Evolutionary conservation across 2,888 invertebrate genomes (phyloP).

Genomic region (Malacosoma neustria): DNA sequence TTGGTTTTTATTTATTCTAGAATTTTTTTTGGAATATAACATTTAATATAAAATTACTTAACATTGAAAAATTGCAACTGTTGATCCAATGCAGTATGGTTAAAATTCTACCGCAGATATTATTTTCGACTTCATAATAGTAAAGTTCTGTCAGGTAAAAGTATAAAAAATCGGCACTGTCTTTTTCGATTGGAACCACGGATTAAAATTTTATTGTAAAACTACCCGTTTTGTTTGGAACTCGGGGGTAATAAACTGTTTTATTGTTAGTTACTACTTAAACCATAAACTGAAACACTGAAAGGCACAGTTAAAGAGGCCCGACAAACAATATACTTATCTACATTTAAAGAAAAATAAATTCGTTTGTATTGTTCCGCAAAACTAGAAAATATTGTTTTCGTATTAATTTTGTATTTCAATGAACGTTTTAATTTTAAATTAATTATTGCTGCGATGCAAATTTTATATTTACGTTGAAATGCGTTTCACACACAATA

Average conservation of each 20-base stretch:
- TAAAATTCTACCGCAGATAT: too few species aligned
- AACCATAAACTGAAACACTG: slow-evolving; percentile 4
- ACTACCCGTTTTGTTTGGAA: neutral
- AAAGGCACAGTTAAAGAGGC: neutral
- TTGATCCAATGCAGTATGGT: too few species aligned
- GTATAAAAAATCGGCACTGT: neutral
- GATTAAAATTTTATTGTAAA: neutral
- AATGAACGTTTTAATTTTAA: too few species aligned
- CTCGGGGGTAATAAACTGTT: neutral
- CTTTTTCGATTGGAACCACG: neutral
- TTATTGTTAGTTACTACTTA: neutral
- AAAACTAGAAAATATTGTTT: neutral
- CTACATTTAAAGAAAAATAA: neutral
- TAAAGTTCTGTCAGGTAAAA: neutral
- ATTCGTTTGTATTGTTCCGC: neutral
- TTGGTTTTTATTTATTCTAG: too few species aligned
- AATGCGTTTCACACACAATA: too few species aligned
- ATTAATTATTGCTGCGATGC: too few species aligned
- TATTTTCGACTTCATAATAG: neutral
- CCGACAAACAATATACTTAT: neutral
- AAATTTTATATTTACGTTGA: too few species aligned
- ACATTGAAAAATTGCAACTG: too few species aligned
- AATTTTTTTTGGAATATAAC: too few species aligned
- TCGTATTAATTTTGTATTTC: neutral
- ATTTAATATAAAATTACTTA: too few species aligned